Percentiles rank a stretch among this genome's conserved stretches.
These are phyloP conservation scores for Cnemophilus loriae DNA, from an alignment of 2,113 vertebrate species.

Conservation along the genomic window DNA sequence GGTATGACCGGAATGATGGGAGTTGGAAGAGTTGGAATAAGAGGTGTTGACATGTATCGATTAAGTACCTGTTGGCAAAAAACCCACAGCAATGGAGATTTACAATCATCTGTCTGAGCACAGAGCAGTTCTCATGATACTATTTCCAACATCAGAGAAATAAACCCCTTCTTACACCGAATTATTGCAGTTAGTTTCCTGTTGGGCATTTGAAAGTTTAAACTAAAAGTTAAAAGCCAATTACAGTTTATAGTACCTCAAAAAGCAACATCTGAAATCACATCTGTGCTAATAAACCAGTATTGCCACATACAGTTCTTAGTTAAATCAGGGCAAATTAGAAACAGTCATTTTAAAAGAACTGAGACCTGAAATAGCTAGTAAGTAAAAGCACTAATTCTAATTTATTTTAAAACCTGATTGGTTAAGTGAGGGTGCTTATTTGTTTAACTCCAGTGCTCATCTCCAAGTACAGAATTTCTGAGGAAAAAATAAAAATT, in stretches of 20 bases:
- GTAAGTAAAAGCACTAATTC: not conserved
- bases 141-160: not conserved
- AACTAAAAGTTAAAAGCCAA: not conserved
- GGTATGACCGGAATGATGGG: slow-evolving; percentile 85
- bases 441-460: not conserved
- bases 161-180: not conserved
- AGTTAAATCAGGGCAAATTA: not conserved
- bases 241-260: not conserved
- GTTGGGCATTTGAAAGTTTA: not conserved
- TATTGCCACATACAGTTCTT: not conserved
- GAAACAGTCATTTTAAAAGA: not conserved
- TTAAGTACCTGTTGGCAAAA: slow-evolving; percentile 83
- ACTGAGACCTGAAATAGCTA: not conserved
- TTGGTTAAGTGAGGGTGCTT: not conserved
- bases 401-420: not conserved
- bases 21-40: slow-evolving; percentile 86
- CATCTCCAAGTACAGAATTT: not conserved
- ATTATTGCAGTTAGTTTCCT: not conserved
- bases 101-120: not conserved
- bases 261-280: not conserved
- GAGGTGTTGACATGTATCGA: slow-evolving; percentile 89
- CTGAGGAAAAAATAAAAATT: not conserved
- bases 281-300: not conserved
- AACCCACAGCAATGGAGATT: not conserved
- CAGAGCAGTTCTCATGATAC: not conserved